Evolutionary conservation across 2,797 vertebrate species (phyloP).

Genomic region (Chelon labrosus): DNA sequence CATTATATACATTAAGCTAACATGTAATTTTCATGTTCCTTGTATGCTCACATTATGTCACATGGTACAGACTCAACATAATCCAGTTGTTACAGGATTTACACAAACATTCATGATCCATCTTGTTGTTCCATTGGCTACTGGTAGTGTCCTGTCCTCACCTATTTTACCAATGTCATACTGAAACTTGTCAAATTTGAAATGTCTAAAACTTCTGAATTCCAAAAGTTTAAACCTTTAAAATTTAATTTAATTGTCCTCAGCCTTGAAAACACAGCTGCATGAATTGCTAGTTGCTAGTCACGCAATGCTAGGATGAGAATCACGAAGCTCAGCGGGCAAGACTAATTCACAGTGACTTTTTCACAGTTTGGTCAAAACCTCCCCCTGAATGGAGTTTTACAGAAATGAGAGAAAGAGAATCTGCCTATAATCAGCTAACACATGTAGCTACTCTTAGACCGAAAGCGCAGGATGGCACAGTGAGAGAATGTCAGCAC

Average conservation of each 20-base stretch:
- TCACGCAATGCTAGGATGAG: constrained; percentile 3
- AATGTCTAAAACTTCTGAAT: too few species aligned
- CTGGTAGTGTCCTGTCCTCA: too few species aligned
- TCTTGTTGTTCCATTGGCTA: too few species aligned
- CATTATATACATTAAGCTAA: too few species aligned
- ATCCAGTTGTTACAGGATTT: too few species aligned
- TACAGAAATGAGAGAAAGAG: constrained; percentile 15
- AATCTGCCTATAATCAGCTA: constrained; percentile 42
- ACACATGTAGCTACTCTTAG: constrained; percentile 33
- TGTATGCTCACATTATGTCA: too few species aligned
- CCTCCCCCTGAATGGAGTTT: constrained; percentile 11
- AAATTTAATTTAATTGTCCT: not conserved
- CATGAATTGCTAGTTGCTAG: not conserved
- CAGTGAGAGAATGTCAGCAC: constrained; percentile 43
- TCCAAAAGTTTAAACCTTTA: too few species aligned
- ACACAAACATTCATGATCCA: too few species aligned
- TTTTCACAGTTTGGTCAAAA: constrained; percentile 30
- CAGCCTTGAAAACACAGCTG: not conserved
- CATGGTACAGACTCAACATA: too few species aligned
- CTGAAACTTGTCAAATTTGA: too few species aligned
- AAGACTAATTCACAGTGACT: constrained; percentile 42
- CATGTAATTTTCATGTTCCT: too few species aligned
- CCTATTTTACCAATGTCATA: too few species aligned
- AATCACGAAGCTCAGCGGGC: constrained; percentile 7
- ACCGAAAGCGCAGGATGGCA: constrained; percentile 36